Evolutionary conservation across 2,888 invertebrate species (phyloP).

Genomic region (Eilema depressum): DNA sequence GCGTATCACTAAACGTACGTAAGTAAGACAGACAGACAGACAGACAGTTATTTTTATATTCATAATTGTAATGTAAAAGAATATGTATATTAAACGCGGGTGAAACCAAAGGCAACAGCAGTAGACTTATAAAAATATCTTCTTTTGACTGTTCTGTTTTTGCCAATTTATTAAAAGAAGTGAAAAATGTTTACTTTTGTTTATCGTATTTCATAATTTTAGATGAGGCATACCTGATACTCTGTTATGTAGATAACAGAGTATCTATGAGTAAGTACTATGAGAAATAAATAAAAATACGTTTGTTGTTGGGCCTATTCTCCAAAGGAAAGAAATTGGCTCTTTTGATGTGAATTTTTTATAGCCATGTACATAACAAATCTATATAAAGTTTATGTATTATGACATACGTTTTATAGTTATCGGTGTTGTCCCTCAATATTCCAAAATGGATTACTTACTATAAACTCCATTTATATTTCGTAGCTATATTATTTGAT

Average conservation of each 20-base stretch:
- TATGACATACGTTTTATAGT: neutral
- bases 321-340: neutral
- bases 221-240: neutral
- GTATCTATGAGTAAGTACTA: too few relatives aligned
- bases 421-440: neutral
- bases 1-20: too few relatives aligned
- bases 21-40: too few relatives aligned
- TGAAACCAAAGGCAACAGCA: too few relatives aligned
- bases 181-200: neutral
- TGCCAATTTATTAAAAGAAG: neutral
- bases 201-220: neutral
- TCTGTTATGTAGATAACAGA: neutral
- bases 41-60: too few relatives aligned
- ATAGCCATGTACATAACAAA: neutral
- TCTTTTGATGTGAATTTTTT: neutral
- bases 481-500: neutral
- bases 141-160: too few relatives aligned
- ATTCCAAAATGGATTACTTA: neutral
- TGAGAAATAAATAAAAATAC: neutral
- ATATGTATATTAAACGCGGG: too few relatives aligned
- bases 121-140: too few relatives aligned
- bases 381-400: constrained; percentile 5
- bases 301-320: neutral
- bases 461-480: neutral
- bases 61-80: too few relatives aligned